Conservation (phyloP, 92 coral and sea anemone genomes). For the Palythoa caribaeorum region DNA sequence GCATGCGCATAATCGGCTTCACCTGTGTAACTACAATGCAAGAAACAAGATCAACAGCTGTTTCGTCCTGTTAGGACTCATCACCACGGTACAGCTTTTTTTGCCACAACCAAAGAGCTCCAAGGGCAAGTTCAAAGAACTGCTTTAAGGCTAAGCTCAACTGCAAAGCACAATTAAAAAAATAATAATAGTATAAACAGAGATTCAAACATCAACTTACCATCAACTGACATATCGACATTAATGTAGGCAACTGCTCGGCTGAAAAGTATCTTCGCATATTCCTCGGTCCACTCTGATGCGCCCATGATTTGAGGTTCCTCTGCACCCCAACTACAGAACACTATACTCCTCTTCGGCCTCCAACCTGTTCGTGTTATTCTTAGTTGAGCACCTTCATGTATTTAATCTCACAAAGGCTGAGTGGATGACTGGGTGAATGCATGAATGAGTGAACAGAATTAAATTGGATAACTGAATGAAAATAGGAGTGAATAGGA, state of each 20-base stretch:
- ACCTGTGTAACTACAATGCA: too few relatives aligned
- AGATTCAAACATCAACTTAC: slow-evolving; percentile 45
- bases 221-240: slow-evolving; percentile 85
- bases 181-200: too few relatives aligned
- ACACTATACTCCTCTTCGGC: slow-evolving; percentile 79
- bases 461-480: not conserved
- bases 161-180: too few relatives aligned
- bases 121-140: too few relatives aligned
- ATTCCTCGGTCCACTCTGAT: slow-evolving; percentile 86
- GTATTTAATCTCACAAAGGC: not conserved
- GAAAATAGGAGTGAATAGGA: not conserved
- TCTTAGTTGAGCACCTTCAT: not conserved
- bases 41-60: too few relatives aligned
- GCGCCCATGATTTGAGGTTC: slow-evolving; percentile 91
- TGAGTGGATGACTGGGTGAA: not conserved
- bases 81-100: too few relatives aligned
- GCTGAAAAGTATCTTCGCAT: slow-evolving; percentile 73
- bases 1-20: too few relatives aligned
- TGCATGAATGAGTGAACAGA: not conserved
- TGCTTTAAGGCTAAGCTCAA: too few relatives aligned
- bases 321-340: slow-evolving; percentile 95
- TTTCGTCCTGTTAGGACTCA: too few relatives aligned
- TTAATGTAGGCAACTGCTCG: slow-evolving; percentile 86
- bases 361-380: slow-evolving; percentile 67
- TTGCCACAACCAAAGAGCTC: too few relatives aligned